Evolutionary conservation across 2,797 vertebrate genomes (phyloP).

Genomic region (Apogon talboti): DNA sequence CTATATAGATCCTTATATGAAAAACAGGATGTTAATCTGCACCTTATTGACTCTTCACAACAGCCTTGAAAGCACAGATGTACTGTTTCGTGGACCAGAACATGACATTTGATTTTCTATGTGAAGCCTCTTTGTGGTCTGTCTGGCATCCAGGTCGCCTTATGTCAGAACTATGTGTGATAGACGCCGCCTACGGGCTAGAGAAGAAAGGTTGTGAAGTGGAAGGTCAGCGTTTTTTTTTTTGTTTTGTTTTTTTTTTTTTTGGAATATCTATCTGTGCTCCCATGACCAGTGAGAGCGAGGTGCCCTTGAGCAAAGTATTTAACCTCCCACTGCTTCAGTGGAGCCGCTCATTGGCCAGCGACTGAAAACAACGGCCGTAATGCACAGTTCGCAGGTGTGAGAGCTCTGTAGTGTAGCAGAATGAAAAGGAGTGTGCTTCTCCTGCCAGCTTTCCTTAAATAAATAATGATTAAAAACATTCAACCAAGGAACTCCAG

Average conservation of each 20-base stretch:
- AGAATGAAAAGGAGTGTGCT: conserved; percentile 18
- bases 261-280: conserved; percentile 7
- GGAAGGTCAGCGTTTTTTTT: conserved; percentile 29
- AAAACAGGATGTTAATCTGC: not conserved
- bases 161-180: not conserved
- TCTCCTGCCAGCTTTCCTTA: conserved; percentile 17
- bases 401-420: conserved; percentile 14
- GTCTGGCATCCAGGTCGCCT: not conserved
- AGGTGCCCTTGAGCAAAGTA: conserved; percentile 62
- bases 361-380: conserved; percentile 48
- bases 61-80: not conserved
- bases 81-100: not conserved
- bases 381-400: conserved; percentile 26
- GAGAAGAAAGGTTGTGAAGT: conserved; percentile 1
- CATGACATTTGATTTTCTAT: conserved; percentile 20
- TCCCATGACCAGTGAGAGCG: conserved; percentile 41
- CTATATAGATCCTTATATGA: no score
- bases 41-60: not conserved
- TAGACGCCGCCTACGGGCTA: conserved; percentile 16
- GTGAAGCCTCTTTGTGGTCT: not conserved
- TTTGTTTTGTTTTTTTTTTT: no score
- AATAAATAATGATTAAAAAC: conserved; percentile 32
- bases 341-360: conserved; percentile 60
- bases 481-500: conserved; percentile 5
- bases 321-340: conserved; percentile 62